A percentile compares a stretch with the other conserved stretches of the same genome.
These are phyloP conservation scores for Spilosoma lubricipeda DNA, from an alignment of 2,888 invertebrate genomes.

Conservation along the genomic window DNA sequence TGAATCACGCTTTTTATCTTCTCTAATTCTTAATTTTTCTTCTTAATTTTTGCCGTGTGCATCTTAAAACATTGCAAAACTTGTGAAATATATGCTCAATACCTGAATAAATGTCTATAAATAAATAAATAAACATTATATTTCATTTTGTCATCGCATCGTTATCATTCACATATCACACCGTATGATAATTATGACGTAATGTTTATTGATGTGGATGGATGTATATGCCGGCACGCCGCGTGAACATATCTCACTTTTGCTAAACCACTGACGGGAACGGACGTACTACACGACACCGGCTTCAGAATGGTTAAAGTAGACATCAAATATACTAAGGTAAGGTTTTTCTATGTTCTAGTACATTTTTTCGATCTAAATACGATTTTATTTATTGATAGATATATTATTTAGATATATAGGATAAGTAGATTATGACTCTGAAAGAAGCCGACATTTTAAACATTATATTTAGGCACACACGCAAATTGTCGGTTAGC, in stretches of 20 bases:
- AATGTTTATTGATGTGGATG: conserved; percentile 19
- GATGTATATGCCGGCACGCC: background rate
- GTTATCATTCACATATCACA: conserved; percentile 8
- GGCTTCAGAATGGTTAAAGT: conserved; percentile 77
- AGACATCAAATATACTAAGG: conserved; percentile 83
- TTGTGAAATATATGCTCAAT: background rate
- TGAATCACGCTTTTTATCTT: background rate
- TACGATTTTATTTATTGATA: background rate
- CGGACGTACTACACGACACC: conserved; percentile 53
- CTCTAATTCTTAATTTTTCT: background rate
- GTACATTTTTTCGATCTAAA: background rate
- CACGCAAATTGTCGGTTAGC: too few species aligned
- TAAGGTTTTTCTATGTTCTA: conserved; percentile 47
- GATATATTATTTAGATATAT: background rate
- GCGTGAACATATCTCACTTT: conserved; percentile 25
- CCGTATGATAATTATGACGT: conserved; percentile 10
- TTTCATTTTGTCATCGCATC: background rate
- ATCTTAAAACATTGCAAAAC: background rate
- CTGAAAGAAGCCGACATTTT: background rate
- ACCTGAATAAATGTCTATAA: background rate
- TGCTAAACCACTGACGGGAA: conserved; percentile 42
- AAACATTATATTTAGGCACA: background rate
- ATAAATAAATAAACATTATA: background rate
- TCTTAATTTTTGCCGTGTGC: background rate
- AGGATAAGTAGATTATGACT: background rate